Base-by-base conservation (phyloP, 2,888 invertebrate species). In the Elmis aenea region DNA sequence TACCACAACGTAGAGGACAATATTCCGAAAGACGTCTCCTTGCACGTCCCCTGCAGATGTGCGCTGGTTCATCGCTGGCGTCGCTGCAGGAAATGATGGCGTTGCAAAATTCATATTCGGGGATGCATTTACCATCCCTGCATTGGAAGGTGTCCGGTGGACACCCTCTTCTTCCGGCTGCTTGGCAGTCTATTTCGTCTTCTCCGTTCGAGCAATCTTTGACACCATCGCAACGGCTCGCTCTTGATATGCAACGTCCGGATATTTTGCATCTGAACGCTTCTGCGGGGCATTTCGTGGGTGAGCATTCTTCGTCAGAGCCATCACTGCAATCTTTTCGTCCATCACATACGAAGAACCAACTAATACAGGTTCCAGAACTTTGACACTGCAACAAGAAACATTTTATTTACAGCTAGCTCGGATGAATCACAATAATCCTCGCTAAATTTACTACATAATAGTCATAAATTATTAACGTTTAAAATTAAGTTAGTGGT, bases 321-420 rank as follows among this genome's bases (percentile, higher is more conserved):
- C 85, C 88, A 58, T 91, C 91, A 5, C 77, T 76, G 59, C 92
- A 92, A 61, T 92, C 89, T 45, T 79, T 76, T 46, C 85, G 78
- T 5, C 85, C 85, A 62, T 92, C 91, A 66, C 92, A 92, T 3
- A 92, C 87, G 67, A 90, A 91, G 73, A 88, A 91, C 90, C 90
- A 91, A 54, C 89, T 90, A 59, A 92, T 86, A 66, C 92, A 92
- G 8, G 79, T 75, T 1, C 92, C 92, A 31, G 83, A 83, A 32
- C 85, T 85, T 15, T 83, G 83, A 62, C 92, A 92, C 83, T 92
- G 71, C 33, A 72, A 68, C 31, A 33, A 34, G 22, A 22, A 25
- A 33, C 26, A 14, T n/a, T n/a, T n/a, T n/a, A n/a, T n/a, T n/a
- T n/a, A n/a, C n/a, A n/a, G n/a, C n/a, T n/a, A n/a, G n/a, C n/a